Base-by-base conservation (phyloP, 2,113 vertebrate species). In the Mola mola region DNA sequence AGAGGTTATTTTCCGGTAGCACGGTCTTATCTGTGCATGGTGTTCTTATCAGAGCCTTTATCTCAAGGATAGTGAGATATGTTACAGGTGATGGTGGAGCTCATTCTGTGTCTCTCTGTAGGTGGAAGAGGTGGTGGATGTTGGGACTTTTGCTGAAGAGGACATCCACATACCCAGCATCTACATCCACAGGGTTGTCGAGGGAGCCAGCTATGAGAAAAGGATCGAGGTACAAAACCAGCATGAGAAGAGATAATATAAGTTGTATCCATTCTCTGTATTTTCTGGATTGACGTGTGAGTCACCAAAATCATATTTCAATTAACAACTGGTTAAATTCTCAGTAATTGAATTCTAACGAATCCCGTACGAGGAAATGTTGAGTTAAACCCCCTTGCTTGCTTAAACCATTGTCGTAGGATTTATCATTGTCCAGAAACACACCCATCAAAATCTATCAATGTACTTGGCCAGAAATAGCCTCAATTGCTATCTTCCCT, bases 91-190 rank as follows among this genome's bases (percentile, higher is more conserved):
- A 73, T 46, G 19, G n/a, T 8, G 15, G 19, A 24, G 33, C 36
- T 61, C 20, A 65, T 2, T 61, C 24, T 86, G 21, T 77, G 28
- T 78, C 34, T 75, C 13, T 73, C 16, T 47, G n/a, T 81, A 99
- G 97, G 97, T 99, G 46, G 97, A 99, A 88, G 97, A 99, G 90
- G 93, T 99, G 72, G 97, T 98, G 66, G 96, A 98, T 52, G 74
- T 95, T 40, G 97, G 96, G 65, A 86, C 93, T 0, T 98, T 99
- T 89, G 91, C 95, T 2, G 91, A 92, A 21, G 97, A 99, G 88
- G 96, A 99, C 69, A 94, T 99, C 61, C 97, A 99, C 69, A 94
- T 98, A 80, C 96, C 97, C 28, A 95, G 96, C 82, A 94, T 99
- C 73, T 99, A 98, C 24, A 89, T 99, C n/a, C 92, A 99, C 88